Evolutionary conservation across 1,140 invertebrate species (phyloP).

Genomic region (Bilobella aurantiaca): DNA sequence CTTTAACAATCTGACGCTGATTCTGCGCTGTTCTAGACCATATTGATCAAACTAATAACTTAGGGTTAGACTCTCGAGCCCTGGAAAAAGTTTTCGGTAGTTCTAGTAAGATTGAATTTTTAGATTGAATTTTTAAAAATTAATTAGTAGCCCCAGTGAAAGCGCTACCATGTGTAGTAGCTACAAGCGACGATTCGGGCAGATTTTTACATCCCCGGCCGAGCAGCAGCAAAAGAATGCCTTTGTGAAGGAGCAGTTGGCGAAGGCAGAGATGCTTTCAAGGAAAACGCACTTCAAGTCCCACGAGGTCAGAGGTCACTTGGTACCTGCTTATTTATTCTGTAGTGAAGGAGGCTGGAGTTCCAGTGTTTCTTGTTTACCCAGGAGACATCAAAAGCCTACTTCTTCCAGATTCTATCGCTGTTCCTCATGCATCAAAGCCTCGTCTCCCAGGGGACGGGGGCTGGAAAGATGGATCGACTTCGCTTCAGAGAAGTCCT

Average conservation of each 20-base stretch:
- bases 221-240: not conserved
- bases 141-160: too few species aligned
- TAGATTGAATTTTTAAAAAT: too few species aligned
- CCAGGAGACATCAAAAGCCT: too few species aligned
- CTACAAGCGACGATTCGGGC: not conserved
- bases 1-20: too few species aligned
- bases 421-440: constrained; percentile 19
- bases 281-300: not conserved
- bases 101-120: too few species aligned
- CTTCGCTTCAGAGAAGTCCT: constrained; percentile 22
- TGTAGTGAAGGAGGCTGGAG: not conserved
- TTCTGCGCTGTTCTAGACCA: too few species aligned
- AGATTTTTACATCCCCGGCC: too few species aligned
- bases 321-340: not conserved
- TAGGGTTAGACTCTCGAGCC: too few species aligned
- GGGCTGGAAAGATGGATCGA: constrained; percentile 13
- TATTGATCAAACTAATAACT: too few species aligned
- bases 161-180: not conserved
- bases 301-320: not conserved
- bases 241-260: not conserved
- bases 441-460: constrained; percentile 19
- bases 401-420: not conserved
- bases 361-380: not conserved
- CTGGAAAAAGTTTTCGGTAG: too few species aligned
- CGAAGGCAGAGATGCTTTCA: not conserved